Evolutionary conservation across 2,113 vertebrate genomes (phyloP).

Genomic region (Rana temporaria): DNA sequence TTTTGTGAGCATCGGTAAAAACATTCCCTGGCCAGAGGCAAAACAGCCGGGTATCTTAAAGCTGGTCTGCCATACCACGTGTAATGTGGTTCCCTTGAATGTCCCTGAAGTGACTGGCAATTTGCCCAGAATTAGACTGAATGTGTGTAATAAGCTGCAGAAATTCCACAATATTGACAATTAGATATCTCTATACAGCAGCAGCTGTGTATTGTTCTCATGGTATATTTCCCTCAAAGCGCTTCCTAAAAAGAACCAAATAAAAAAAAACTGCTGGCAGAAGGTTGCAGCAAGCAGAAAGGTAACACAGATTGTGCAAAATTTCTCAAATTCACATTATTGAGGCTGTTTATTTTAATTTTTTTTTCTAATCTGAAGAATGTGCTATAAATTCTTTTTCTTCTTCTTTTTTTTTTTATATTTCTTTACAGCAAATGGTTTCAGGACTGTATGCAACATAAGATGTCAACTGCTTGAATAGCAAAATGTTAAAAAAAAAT

Average conservation of each 20-base stretch:
- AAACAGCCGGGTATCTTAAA: slow-evolving; percentile 89
- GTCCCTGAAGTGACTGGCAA: slow-evolving; percentile 88
- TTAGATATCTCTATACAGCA: slow-evolving; percentile 89
- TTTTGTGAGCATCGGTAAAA: slow-evolving; percentile 80
- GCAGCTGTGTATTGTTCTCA: slow-evolving; percentile 88
- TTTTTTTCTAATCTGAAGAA: slow-evolving; percentile 24
- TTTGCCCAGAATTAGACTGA: slow-evolving; percentile 90
- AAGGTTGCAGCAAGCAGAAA: slow-evolving; percentile 82
- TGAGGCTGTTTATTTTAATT: slow-evolving; percentile 70
- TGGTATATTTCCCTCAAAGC: slow-evolving; percentile 85
- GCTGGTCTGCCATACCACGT: slow-evolving; percentile 83
- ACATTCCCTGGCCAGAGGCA: slow-evolving; percentile 87
- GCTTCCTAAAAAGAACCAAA: slow-evolving; percentile 76
- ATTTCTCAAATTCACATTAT: slow-evolving; percentile 79
- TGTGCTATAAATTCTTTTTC: neutral
- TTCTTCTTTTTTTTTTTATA: neutral
- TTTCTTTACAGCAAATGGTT: slow-evolving; percentile 1
- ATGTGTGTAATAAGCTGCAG: slow-evolving; percentile 89
- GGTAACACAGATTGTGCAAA: slow-evolving; percentile 82
- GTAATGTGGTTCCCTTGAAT: slow-evolving; percentile 86
- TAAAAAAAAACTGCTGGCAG: slow-evolving; percentile 74
- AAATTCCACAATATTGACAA: slow-evolving; percentile 90
- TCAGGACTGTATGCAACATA: neutral
- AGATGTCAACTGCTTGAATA: neutral
- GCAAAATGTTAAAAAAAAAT: slow-evolving; percentile 1